A percentile compares a stretch with the other conserved stretches of the same genome.
Conservation (phyloP, 2,888 invertebrate genomes). For the Troides helena region DNA sequence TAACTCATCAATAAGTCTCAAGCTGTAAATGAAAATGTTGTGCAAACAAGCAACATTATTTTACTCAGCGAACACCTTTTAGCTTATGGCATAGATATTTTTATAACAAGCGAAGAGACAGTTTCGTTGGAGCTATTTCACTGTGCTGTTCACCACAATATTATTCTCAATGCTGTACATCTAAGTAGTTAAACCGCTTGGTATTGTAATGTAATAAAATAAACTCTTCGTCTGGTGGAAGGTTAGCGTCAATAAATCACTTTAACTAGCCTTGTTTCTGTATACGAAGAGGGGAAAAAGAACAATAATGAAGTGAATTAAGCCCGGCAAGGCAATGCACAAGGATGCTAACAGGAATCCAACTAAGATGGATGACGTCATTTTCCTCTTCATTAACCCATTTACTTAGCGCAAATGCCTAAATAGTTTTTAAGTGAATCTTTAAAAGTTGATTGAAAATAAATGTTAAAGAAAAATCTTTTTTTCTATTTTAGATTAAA, state of each 20-base stretch:
- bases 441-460: not conserved
- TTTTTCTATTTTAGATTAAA: not conserved
- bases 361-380: slow-evolving; percentile 74
- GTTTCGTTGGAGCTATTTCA: too few relatives aligned
- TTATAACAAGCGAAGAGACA: too few relatives aligned
- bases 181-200: not conserved
- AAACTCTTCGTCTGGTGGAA: slow-evolving; percentile 2
- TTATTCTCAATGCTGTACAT: too few relatives aligned
- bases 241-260: slow-evolving; percentile 31
- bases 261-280: slow-evolving; percentile 29
- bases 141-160: too few relatives aligned
- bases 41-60: not conserved
- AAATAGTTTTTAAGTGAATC: slow-evolving; percentile 56
- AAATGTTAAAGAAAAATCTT: not conserved
- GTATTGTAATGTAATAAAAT: not conserved
- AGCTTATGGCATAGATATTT: too few relatives aligned
- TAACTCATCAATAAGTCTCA: not conserved
- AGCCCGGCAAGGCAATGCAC: slow-evolving; percentile 50
- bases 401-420: slow-evolving; percentile 59
- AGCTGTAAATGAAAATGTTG: not conserved
- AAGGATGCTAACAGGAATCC: slow-evolving; percentile 65
- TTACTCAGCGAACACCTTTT: too few relatives aligned
- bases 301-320: slow-evolving; percentile 71
- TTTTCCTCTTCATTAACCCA: slow-evolving; percentile 75
- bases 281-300: slow-evolving; percentile 38